Evolutionary conservation across 30 jellyfish, hydroid and myxozoan genomes (phyloP).

Genomic region (Pelagia noctiluca): DNA sequence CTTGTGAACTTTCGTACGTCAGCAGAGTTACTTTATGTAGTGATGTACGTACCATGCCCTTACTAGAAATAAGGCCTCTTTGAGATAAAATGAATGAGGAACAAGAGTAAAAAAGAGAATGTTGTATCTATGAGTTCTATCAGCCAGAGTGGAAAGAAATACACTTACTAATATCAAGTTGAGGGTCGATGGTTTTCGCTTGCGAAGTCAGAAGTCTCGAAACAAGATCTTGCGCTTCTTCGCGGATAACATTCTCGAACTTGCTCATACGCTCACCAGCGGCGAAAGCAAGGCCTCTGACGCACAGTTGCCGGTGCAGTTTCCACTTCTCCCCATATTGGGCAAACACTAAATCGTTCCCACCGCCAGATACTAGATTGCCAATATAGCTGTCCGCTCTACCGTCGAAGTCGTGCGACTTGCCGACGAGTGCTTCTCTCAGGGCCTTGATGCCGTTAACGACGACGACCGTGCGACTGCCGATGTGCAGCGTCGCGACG

Average conservation of each 20-base stretch:
- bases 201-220: background rate
- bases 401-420: constrained; percentile 52
- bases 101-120: background rate
- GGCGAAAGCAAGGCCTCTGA: constrained; percentile 15
- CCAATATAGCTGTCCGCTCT: constrained; percentile 48
- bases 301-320: constrained; percentile 12
- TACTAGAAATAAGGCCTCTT: background rate
- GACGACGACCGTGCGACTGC: constrained; percentile 19
- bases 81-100: background rate
- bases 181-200: constrained; percentile 20
- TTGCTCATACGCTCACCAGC: constrained; percentile 19
- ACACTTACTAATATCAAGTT: constrained; percentile 22
- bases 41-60: background rate
- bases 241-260: constrained; percentile 10
- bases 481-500: constrained; percentile 20
- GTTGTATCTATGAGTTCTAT: too few species aligned
- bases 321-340: constrained; percentile 59
- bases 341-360: constrained; percentile 52
- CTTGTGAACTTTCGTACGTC: too few species aligned
- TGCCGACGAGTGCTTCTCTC: constrained; percentile 16
- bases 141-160: too few species aligned
- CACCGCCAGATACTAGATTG: constrained; percentile 9
- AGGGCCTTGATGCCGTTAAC: constrained; percentile 30
- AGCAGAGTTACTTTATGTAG: background rate
- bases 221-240: background rate